These are phyloP conservation scores for Mantis religiosa DNA, from an alignment of 2,888 invertebrate species.

Conservation along the genomic window DNA sequence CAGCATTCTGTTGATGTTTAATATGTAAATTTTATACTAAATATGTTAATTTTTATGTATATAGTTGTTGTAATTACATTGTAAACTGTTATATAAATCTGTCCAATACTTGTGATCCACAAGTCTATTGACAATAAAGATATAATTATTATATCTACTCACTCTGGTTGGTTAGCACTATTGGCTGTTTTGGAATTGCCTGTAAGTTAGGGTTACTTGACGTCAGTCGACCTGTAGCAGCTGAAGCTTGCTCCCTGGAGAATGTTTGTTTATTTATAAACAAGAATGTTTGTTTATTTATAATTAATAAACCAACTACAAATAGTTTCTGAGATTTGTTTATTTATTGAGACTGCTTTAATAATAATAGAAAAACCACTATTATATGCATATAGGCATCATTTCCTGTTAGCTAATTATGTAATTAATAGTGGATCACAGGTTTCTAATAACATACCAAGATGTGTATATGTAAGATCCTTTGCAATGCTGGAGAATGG, in stretches of 20 bases:
- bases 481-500: slow-evolving; percentile 45
- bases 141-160: background rate
- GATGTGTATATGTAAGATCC: slow-evolving; percentile 44
- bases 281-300: no score
- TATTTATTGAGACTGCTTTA: background rate
- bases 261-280: background rate
- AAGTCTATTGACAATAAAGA: no score
- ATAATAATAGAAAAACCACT: background rate
- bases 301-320: no score
- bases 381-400: background rate
- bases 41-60: no score
- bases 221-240: slow-evolving; percentile 51
- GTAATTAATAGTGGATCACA: background rate
- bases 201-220: slow-evolving; percentile 51
- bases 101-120: no score
- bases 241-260: slow-evolving; percentile 48
- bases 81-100: no score
- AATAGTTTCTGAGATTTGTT: no score
- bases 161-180: slow-evolving; percentile 31
- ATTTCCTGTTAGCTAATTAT: no score
- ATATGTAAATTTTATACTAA: no score
- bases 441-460: slow-evolving; percentile 40
- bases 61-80: no score
- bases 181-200: slow-evolving; percentile 49
- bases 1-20: no score